Conservation (phyloP, 1,140 invertebrate genomes). For the Drosophila bocqueti region DNA sequence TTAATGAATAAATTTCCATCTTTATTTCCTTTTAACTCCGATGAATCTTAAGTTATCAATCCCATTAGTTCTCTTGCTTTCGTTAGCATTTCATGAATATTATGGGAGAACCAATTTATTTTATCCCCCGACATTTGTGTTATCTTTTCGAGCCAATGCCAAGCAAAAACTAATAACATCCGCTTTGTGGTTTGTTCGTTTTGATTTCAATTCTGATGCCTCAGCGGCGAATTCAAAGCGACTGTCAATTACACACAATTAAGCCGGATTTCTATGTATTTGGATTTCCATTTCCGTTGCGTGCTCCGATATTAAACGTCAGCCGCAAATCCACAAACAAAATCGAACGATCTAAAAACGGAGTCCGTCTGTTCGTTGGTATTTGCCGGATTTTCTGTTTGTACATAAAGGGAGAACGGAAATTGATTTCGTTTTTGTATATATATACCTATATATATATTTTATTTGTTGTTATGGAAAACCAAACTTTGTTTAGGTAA, state of each 20-base stretch:
- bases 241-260: constrained; percentile 77
- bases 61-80: background rate
- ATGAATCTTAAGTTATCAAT: background rate
- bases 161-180: constrained; percentile 64
- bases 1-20: background rate
- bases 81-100: constrained; percentile 5
- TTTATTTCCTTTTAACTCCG: background rate
- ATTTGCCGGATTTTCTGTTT: constrained; percentile 20
- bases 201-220: constrained; percentile 42
- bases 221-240: constrained; percentile 58
- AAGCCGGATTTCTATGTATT: constrained; percentile 71
- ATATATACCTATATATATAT: constrained; percentile 23
- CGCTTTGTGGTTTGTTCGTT: constrained; percentile 58
- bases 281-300: constrained; percentile 67
- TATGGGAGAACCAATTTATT: background rate
- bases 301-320: constrained; percentile 58
- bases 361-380: constrained; percentile 4
- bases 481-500: constrained; percentile 56
- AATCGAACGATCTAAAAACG: constrained; percentile 39
- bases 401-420: constrained; percentile 56
- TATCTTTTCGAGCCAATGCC: constrained; percentile 9
- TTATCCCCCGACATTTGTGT: background rate
- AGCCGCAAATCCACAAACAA: constrained; percentile 52
- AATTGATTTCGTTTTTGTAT: constrained; percentile 71
- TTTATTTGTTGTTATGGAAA: constrained; percentile 70